Conservation (phyloP, 2,797 vertebrate species). For the Sebastiscus albofasciatus region DNA sequence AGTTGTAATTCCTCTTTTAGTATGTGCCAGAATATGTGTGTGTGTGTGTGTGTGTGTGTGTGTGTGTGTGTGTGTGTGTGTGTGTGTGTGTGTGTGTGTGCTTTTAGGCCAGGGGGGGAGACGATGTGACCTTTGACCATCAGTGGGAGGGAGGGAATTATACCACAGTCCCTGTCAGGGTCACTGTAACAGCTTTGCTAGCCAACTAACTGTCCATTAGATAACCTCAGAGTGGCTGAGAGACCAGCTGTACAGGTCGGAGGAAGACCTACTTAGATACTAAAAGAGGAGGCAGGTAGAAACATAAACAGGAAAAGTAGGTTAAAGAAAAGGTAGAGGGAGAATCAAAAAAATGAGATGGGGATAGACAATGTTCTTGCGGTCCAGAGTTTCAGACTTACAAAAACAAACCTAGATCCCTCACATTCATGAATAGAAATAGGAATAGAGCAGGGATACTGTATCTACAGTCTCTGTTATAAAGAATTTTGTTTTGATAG, state of each 20-base stretch:
- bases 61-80: conserved; percentile 8
- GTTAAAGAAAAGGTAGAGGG: neutral
- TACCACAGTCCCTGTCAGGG: conserved; percentile 35
- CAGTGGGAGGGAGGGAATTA: conserved; percentile 25
- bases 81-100: neutral
- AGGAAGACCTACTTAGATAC: neutral
- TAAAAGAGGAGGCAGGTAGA: neutral
- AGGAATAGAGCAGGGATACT: neutral
- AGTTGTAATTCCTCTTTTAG: conserved; percentile 20
- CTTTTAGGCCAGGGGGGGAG: neutral
- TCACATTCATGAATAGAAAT: conserved; percentile 5
- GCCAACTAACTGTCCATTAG: conserved; percentile 31
- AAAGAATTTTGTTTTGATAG: neutral
- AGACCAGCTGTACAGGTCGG: conserved; percentile 22
- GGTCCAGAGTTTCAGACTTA: neutral
- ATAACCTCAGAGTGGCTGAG: conserved; percentile 18
- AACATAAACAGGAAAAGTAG: conserved; percentile 5
- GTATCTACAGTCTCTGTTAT: neutral
- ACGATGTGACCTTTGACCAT: conserved; percentile 34
- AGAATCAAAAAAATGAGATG: neutral
- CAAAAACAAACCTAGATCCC: neutral
- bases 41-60: neutral
- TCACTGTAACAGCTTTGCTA: conserved; percentile 45
- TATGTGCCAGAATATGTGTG: conserved; percentile 6
- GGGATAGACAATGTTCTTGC: neutral